These are phyloP conservation scores for Eupelmus urozonus DNA, from an alignment of 2,888 invertebrate species.

Conservation along the genomic window DNA sequence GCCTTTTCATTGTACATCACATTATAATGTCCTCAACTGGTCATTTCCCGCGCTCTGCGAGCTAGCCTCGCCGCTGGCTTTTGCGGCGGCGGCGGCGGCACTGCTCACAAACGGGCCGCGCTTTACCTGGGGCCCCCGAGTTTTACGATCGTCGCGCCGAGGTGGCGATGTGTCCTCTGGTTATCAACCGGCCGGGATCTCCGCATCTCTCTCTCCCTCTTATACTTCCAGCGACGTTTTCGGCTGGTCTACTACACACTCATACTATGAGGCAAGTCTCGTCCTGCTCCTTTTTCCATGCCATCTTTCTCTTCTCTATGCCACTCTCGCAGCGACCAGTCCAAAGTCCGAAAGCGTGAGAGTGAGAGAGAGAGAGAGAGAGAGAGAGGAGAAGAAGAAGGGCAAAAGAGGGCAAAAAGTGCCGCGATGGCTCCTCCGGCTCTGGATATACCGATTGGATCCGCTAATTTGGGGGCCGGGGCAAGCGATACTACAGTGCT, in stretches of 20 bases:
- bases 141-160: conserved; percentile 77
- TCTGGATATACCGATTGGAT: conserved; percentile 57
- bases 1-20: background rate
- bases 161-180: conserved; percentile 77
- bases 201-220: conserved; percentile 28
- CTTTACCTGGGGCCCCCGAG: conserved; percentile 73
- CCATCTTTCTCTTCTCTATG: conserved; percentile 20
- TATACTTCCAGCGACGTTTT: background rate
- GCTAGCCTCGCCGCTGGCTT: conserved; percentile 36
- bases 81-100: conserved; percentile 57
- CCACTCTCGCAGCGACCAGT: background rate
- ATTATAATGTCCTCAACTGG: background rate
- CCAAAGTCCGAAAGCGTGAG: too few species aligned
- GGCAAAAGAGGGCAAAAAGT: conserved; percentile 55
- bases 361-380: conserved; percentile 1
- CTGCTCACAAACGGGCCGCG: conserved; percentile 72
- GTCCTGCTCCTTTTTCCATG: conserved; percentile 18
- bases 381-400: background rate
- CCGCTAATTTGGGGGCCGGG: conserved; percentile 61
- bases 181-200: conserved; percentile 68
- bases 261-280: too few species aligned
- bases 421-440: conserved; percentile 10
- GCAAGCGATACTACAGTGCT: conserved; percentile 4
- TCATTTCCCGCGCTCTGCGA: too few species aligned
- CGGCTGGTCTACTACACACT: background rate